phyloP scores from a whole-genome alignment of 2,888 invertebrate species.

The Dasypolia templi region DNA sequence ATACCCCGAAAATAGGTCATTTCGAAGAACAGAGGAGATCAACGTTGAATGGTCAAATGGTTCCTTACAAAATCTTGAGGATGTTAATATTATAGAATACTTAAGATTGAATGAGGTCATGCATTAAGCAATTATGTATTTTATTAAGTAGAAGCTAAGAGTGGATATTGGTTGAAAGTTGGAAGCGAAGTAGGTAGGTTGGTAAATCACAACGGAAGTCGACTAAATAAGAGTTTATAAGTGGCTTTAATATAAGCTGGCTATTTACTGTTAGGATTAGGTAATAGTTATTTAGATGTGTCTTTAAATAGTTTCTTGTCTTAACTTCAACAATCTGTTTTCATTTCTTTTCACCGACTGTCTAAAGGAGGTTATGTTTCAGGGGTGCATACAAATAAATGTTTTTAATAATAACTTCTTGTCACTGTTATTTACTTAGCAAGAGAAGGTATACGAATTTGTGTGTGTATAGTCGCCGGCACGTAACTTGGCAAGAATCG shows the following conservation, averaged over 20 bases:
- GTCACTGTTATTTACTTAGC: no score
- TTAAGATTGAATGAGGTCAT: slow-evolving; percentile 64
- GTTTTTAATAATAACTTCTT: no score
- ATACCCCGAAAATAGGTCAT: background rate
- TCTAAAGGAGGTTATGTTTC: no score
- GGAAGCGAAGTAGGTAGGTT: background rate
- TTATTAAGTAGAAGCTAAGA: slow-evolving; percentile 31
- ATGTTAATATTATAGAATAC: slow-evolving; percentile 72
- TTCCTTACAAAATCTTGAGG: slow-evolving; percentile 76
- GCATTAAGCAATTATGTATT: slow-evolving; percentile 52
- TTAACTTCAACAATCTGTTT: background rate
- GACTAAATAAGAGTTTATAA: slow-evolving; percentile 48
- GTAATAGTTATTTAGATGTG: slow-evolving; percentile 26
- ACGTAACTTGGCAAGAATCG: no score
- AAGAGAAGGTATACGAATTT: no score
- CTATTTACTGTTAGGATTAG: slow-evolving; percentile 35
- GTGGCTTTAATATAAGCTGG: slow-evolving; percentile 32
- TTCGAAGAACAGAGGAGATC: slow-evolving; percentile 37
- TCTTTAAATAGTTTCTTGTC: background rate
- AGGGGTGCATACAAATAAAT: no score
- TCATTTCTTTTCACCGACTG: no score
- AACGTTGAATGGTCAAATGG: slow-evolving; percentile 32
- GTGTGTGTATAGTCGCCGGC: no score
- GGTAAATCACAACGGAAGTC: slow-evolving; percentile 51
- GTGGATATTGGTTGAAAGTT: slow-evolving; percentile 39